phyloP scores from a whole-genome alignment of 2,797 vertebrate genomes.

The Avahi laniger region DNA sequence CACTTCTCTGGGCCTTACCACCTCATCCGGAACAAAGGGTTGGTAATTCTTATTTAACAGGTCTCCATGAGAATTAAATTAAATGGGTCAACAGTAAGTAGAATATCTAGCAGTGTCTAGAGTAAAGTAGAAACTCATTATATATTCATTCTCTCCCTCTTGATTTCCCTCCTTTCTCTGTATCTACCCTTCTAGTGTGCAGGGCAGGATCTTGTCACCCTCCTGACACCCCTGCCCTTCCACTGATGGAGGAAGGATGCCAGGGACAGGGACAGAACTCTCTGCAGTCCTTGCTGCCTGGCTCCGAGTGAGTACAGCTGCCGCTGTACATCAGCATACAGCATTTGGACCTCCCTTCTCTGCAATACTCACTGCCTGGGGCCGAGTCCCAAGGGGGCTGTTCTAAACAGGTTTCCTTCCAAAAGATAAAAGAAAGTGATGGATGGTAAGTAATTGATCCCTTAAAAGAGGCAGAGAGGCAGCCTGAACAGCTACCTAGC shows the following conservation, averaged over 20 bases:
- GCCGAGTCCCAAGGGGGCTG: neutral
- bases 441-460: conserved; percentile 30
- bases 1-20: neutral
- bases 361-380: neutral
- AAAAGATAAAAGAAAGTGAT: neutral
- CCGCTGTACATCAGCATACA: neutral
- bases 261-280: neutral
- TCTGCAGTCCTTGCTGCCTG: neutral
- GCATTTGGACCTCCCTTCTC: conserved; percentile 14
- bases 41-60: conserved; percentile 52
- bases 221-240: neutral
- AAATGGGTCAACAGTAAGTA: conserved; percentile 55
- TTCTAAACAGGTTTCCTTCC: conserved; percentile 56
- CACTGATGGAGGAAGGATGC: neutral
- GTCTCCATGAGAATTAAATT: conserved; percentile 45
- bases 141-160: neutral
- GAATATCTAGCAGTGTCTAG: neutral
- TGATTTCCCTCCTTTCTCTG: neutral
- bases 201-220: neutral
- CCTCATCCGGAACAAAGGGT: conserved; percentile 17
- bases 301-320: neutral
- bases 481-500: neutral
- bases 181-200: neutral
- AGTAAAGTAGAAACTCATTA: neutral
- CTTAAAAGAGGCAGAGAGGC: neutral